Evolutionary conservation across 2,113 vertebrate genomes (phyloP).

Genomic region (Cyanoramphus novaezelandiae): DNA sequence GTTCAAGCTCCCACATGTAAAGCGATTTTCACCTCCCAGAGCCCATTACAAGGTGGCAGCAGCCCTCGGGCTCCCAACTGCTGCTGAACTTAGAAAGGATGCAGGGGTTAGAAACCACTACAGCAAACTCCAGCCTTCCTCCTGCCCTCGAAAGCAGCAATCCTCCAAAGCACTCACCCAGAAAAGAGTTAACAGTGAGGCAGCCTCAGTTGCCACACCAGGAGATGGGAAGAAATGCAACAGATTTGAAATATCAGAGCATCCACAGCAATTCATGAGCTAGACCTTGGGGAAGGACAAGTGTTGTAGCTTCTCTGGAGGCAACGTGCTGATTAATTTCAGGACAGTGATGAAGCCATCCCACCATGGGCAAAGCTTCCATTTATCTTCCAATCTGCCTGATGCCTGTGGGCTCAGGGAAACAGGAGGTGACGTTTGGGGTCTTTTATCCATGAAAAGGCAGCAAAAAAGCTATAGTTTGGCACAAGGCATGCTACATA

Average conservation of each 20-base stretch:
- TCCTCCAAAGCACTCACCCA: neutral
- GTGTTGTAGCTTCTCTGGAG: constrained; percentile 39
- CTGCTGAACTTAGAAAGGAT: neutral
- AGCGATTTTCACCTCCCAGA: neutral
- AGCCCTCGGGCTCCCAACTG: neutral
- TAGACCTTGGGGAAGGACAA: constrained; percentile 59
- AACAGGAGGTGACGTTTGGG: neutral
- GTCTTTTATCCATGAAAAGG: neutral
- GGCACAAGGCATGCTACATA: neutral
- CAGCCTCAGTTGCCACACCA: constrained; percentile 19
- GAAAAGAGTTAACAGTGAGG: neutral
- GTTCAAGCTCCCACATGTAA: neutral
- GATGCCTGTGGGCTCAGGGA: neutral
- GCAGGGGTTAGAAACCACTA: neutral
- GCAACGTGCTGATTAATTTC: constrained; percentile 21
- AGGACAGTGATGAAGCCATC: constrained; percentile 37
- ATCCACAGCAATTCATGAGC: constrained; percentile 44
- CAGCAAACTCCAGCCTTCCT: neutral
- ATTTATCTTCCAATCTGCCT: neutral
- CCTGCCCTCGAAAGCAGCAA: neutral
- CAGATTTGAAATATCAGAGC: constrained; percentile 48
- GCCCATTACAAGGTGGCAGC: neutral
- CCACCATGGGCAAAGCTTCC: constrained; percentile 7
- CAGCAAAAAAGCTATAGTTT: neutral
- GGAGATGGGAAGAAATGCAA: constrained; percentile 31